phyloP scores from a whole-genome alignment of 37 sponge, comb jelly and placozoan species.

The Diacarnus erythraeanus region DNA sequence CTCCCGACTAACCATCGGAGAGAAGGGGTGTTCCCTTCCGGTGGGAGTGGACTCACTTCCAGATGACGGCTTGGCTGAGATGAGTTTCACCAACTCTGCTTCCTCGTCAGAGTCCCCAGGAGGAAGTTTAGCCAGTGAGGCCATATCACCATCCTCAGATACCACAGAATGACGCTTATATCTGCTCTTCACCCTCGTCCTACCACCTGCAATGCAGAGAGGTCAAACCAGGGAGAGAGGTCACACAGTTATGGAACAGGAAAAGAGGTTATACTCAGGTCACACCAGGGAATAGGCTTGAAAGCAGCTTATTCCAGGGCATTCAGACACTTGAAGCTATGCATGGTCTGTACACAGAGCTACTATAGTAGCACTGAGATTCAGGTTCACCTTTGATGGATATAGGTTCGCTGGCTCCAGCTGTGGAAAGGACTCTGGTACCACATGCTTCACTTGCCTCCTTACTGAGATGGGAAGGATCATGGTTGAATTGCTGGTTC shows the following conservation, averaged over 20 bases:
- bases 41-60: neutral
- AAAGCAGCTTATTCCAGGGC: too few relatives aligned
- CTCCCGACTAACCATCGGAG: slow-evolving; percentile 70
- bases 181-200: neutral
- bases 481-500: neutral
- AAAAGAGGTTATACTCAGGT: too few relatives aligned
- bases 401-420: neutral
- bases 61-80: neutral
- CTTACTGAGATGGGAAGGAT: neutral
- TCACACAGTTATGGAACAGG: too few relatives aligned
- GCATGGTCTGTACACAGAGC: too few relatives aligned
- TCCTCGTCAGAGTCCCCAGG: slow-evolving; percentile 51
- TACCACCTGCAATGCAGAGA: neutral
- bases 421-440: too few relatives aligned
- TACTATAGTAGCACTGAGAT: neutral
- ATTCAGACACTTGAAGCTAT: too few relatives aligned
- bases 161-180: neutral
- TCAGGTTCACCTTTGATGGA: neutral
- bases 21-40: slow-evolving; percentile 60
- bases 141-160: neutral
- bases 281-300: too few relatives aligned
- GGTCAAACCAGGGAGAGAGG: too few relatives aligned
- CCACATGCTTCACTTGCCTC: neutral
- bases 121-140: slow-evolving; percentile 23
- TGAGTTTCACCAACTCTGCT: slow-evolving; percentile 35